Conservation (phyloP, 1,140 invertebrate genomes). For the Drosophila tropicalis region DNA sequence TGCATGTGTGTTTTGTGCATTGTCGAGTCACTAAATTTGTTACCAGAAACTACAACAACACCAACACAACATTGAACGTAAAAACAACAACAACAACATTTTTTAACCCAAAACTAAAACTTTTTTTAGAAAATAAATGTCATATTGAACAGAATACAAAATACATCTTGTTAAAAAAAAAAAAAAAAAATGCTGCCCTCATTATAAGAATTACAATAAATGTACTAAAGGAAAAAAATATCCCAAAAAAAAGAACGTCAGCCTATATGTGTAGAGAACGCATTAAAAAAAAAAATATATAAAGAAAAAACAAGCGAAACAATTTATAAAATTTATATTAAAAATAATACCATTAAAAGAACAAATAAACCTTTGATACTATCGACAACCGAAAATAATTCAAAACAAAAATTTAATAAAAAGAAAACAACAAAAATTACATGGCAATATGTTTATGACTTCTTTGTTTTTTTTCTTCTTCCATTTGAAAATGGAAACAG, state of each 20-base stretch:
- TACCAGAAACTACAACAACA: slow-evolving; percentile 28
- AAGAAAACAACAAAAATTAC: slow-evolving; percentile 34
- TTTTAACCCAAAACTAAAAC: slow-evolving; percentile 28
- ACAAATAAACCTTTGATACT: slow-evolving; percentile 67
- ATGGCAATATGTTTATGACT: slow-evolving; percentile 57
- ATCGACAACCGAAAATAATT: slow-evolving; percentile 28
- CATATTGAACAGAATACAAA: neutral
- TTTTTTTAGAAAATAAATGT: neutral
- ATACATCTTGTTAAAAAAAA: slow-evolving; percentile 10
- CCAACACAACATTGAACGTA: neutral
- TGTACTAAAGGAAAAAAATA: slow-evolving; percentile 56
- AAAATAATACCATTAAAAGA: slow-evolving; percentile 38
- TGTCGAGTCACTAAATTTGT: slow-evolving; percentile 63
- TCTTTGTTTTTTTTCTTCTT: slow-evolving; percentile 10
- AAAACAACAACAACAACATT: slow-evolving; percentile 19
- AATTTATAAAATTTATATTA: slow-evolving; percentile 6
- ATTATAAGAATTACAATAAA: slow-evolving; percentile 28
- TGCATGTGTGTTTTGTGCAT: slow-evolving; percentile 49
- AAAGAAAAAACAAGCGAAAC: slow-evolving; percentile 5
- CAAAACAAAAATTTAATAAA: slow-evolving; percentile 52
- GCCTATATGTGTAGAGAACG: slow-evolving; percentile 68
- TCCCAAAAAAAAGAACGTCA: slow-evolving; percentile 55
- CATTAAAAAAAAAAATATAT: slow-evolving; percentile 49
- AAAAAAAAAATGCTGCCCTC: neutral
- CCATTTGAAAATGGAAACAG: slow-evolving; percentile 19